phyloP scores from a whole-genome alignment of 2,888 invertebrate genomes.

The Odontothrips loti region DNA sequence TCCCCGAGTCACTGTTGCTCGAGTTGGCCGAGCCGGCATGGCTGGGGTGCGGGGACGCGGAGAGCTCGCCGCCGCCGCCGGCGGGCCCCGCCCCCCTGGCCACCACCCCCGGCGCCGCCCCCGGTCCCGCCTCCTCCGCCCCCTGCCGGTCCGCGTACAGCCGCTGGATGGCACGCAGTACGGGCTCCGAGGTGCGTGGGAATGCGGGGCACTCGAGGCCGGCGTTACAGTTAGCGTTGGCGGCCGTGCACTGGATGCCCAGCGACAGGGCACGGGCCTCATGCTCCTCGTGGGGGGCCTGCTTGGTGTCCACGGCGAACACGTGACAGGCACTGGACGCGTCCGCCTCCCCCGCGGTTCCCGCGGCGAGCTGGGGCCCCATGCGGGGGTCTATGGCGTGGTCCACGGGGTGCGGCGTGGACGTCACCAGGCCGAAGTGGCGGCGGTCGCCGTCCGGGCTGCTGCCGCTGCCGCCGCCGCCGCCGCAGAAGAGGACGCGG shows the following conservation, averaged over 20 bases:
- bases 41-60: slow-evolving; percentile 73
- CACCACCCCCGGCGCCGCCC: slow-evolving; percentile 45
- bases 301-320: slow-evolving; percentile 85
- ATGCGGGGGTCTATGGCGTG: background rate
- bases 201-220: slow-evolving; percentile 78
- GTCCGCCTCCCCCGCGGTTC: slow-evolving; percentile 50
- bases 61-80: background rate
- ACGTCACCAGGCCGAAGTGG: slow-evolving; percentile 89
- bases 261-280: slow-evolving; percentile 75
- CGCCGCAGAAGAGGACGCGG: slow-evolving; percentile 81
- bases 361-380: slow-evolving; percentile 31
- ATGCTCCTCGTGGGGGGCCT: slow-evolving; percentile 77
- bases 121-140: slow-evolving; percentile 33
- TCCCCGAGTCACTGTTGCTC: slow-evolving; percentile 92
- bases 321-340: slow-evolving; percentile 90
- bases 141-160: slow-evolving; percentile 46
- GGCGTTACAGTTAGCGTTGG: slow-evolving; percentile 44
- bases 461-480: slow-evolving; percentile 42
- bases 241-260: slow-evolving; percentile 77
- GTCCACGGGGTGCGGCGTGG: slow-evolving; percentile 54
- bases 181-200: slow-evolving; percentile 71
- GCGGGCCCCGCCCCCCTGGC: slow-evolving; percentile 37
- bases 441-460: slow-evolving; percentile 86
- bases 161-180: slow-evolving; percentile 56
- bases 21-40: slow-evolving; percentile 77